These are phyloP conservation scores for Diaperis boleti DNA, from an alignment of 2,888 invertebrate genomes.

Conservation along the genomic window DNA sequence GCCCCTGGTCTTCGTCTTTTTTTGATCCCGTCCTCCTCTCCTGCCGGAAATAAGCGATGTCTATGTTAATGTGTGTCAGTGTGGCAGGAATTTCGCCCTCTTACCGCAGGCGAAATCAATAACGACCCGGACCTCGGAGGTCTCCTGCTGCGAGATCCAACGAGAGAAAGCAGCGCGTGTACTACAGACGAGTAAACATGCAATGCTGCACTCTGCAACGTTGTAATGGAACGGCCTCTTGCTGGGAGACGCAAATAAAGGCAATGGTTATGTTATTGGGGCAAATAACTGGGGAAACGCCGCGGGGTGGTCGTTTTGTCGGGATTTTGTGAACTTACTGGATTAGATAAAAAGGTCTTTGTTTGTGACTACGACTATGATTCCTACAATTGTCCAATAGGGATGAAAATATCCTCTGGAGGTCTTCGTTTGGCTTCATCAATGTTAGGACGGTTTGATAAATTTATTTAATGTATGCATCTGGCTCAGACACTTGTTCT, in stretches of 20 bases:
- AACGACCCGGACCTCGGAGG: constrained; percentile 37
- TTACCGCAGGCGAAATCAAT: constrained; percentile 59
- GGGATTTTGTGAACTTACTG: too few relatives aligned
- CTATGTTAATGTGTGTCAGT: constrained; percentile 58
- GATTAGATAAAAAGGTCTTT: too few relatives aligned
- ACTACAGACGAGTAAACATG: constrained; percentile 4
- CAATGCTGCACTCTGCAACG: constrained; percentile 2
- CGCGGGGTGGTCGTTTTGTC: too few relatives aligned
- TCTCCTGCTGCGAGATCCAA: constrained; percentile 12
- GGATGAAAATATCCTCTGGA: too few relatives aligned
- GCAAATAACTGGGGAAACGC: not conserved
- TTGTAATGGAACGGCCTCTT: not conserved
- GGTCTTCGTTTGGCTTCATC: too few relatives aligned
- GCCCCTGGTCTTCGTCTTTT: too few relatives aligned
- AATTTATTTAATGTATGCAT: too few relatives aligned
- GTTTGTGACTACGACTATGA: too few relatives aligned
- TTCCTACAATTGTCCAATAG: too few relatives aligned
- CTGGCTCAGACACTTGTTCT: too few relatives aligned
- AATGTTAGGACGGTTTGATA: too few relatives aligned
- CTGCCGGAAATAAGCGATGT: constrained; percentile 50
- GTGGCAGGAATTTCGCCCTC: constrained; percentile 50
- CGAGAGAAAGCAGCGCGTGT: not conserved
- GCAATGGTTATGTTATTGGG: not conserved
- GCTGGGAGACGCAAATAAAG: not conserved
- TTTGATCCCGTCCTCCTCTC: too few relatives aligned